phyloP scores from a whole-genome alignment of 2,888 invertebrate genomes.

The Calliphora vomitoria region DNA sequence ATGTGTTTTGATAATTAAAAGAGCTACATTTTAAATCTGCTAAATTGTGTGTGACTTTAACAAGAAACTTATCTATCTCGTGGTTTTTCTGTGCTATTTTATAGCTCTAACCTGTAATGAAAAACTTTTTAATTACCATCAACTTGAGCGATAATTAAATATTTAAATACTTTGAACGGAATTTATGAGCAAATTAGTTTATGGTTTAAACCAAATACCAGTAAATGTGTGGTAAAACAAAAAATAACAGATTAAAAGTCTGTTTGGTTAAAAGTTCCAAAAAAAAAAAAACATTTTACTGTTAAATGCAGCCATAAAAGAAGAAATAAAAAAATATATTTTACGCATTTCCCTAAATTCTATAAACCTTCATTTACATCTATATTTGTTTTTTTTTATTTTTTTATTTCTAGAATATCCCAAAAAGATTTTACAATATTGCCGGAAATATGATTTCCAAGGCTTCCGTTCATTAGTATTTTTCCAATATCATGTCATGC shows the following conservation, averaged over 20 bases:
- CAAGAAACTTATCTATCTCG: no score
- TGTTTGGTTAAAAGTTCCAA: no score
- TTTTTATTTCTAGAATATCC: conserved; percentile 78
- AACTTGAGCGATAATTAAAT: background rate
- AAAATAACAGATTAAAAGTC: background rate
- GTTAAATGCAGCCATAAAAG: background rate
- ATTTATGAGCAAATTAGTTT: background rate
- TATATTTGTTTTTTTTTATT: background rate
- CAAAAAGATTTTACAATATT: conserved; percentile 80
- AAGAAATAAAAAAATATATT: background rate
- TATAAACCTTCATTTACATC: no score
- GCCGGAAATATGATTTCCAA: conserved; percentile 80
- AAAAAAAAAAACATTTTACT: no score
- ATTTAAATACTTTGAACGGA: background rate
- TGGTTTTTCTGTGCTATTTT: background rate
- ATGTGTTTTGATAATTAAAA: no score
- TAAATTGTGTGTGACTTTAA: no score
- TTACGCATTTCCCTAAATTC: background rate
- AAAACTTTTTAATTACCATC: background rate
- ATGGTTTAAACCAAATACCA: background rate
- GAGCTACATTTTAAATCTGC: no score
- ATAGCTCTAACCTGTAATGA: background rate
- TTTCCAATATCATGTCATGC: conserved; percentile 79
- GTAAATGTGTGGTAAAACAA: background rate
- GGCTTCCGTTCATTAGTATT: conserved; percentile 79